Base-by-base conservation (phyloP, 2,113 vertebrate genomes). In the Xiphias gladius region DNA sequence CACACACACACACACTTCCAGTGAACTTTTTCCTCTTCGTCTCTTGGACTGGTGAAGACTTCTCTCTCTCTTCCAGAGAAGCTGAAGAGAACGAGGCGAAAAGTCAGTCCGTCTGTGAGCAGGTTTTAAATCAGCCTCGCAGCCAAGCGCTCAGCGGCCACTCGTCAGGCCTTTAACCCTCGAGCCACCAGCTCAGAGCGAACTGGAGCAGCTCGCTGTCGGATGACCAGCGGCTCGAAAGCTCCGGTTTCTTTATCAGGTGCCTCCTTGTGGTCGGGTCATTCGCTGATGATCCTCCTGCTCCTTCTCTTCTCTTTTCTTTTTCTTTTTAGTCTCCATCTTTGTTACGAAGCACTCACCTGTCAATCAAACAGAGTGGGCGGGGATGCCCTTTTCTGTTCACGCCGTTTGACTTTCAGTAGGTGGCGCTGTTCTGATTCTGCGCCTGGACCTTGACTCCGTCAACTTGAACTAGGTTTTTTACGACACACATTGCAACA, bases 141-240 rank as follows among this genome's bases (percentile, higher is more conserved):
- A 28, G 55, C 39, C 2, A 32, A 61, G 17, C 43, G 39, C 57
- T 69, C 66, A 39, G 66, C 57, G 26, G 76, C 66, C 76, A 52
- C 92, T 91, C n/a, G 80, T 91, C 91, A 81, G 83, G 86, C 88
- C 76, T 76, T 88, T 94, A 94, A 93, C 92, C 82, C 71, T 75
- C 72, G 55, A 65, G 73, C 28, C 70, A 46, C 68, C 74, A 37
- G 19, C 19, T 12, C 43, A 79, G 76, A 76, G 81, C 76, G 61
- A 72, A 76, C 57, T 66, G 17, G 57, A 32, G 80, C 30, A 22
- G 76, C 80, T 83, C 62, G 71, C 75, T 72, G 80, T 83, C 65
- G 22, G 69, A 48, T 73, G 78, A 73, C 50, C 69, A 16, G 39
- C 50, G n/a, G 59, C 67, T 43, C 46, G 5, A 22, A 41, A 48